Conservation (phyloP, 2,113 vertebrate genomes). For the Ceyx margarethae region DNA sequence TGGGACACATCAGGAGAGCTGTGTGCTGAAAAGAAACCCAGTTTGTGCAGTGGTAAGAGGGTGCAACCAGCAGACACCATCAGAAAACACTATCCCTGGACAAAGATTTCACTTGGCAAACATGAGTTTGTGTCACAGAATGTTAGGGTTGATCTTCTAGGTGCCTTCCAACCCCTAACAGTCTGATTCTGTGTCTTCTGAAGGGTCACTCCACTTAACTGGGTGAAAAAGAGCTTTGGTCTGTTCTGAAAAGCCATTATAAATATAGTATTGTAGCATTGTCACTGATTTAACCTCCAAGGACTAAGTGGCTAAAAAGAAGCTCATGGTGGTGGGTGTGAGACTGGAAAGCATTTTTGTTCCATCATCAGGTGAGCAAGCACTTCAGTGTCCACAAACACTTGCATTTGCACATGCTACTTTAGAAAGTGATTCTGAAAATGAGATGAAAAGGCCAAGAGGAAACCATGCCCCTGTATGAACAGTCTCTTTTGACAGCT, state of each 20-base stretch:
- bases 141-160: no score
- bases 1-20: not conserved
- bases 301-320: not conserved
- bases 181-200: not conserved
- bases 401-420: not conserved
- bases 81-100: not conserved
- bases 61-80: not conserved
- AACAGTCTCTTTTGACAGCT: not conserved
- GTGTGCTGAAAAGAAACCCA: not conserved
- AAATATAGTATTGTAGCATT: not conserved
- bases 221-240: not conserved
- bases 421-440: conserved; percentile 7
- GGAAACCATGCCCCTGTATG: conserved; percentile 2
- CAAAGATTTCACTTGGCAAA: not conserved
- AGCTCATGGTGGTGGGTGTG: not conserved
- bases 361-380: not conserved
- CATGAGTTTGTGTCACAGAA: not conserved
- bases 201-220: not conserved
- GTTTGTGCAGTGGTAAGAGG: not conserved
- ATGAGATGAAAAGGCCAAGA: not conserved
- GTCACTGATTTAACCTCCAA: not conserved
- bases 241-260: not conserved
- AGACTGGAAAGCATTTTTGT: not conserved
- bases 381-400: not conserved
- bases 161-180: no score